Evolutionary conservation across 2,113 vertebrate genomes (phyloP).

Genomic region (Halcyon senegalensis): DNA sequence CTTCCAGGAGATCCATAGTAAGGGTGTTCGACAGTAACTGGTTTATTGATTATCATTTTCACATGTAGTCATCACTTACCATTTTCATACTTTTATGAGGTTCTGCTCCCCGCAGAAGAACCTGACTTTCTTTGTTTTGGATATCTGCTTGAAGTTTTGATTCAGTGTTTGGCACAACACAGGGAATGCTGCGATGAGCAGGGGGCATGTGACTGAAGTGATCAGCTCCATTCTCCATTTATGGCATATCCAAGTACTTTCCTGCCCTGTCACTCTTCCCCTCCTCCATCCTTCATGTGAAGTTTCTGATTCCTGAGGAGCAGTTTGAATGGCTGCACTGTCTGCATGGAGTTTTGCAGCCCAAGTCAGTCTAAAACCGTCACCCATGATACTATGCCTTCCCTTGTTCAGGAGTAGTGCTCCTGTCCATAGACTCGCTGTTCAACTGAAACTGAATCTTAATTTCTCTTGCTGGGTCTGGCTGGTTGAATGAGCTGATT

Average conservation of each 20-base stretch:
- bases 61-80: background rate
- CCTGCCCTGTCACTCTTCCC: background rate
- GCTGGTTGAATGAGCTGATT: background rate
- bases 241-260: background rate
- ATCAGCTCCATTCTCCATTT: background rate
- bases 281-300: background rate
- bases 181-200: background rate
- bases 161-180: background rate
- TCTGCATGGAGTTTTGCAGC: background rate
- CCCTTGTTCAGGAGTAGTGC: background rate
- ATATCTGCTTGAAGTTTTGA: background rate
- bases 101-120: background rate
- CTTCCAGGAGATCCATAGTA: background rate
- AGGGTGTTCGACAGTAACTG: background rate
- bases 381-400: background rate
- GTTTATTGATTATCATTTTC: background rate
- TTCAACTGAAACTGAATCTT: background rate
- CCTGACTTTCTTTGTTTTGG: background rate
- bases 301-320: background rate
- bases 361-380: background rate
- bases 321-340: background rate
- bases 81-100: background rate
- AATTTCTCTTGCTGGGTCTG: background rate
- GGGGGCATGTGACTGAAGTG: background rate
- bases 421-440: background rate